Base-by-base conservation (phyloP, 2,888 invertebrate species). In the Gortyna flavago region DNA sequence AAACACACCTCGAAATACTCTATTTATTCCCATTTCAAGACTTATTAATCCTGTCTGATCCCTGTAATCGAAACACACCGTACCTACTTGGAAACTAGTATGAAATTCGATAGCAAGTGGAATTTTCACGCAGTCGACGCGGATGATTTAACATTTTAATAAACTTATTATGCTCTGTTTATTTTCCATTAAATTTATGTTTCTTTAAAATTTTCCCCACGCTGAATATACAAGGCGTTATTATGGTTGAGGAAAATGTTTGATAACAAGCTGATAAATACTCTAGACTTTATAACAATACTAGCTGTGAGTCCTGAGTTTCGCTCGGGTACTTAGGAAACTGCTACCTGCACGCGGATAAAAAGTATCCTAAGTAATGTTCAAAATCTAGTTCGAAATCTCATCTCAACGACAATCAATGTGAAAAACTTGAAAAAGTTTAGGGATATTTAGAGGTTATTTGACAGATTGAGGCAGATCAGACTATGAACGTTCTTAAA, bases 11-110 rank as follows among this genome's bases (percentile, higher is more conserved):
- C 65, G 7, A 62, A 64, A 72, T 75, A 74, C 61, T 57, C 68
- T 65, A 83, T 83, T 80, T 77, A 87, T 80, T 78, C 77, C 44
- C 54, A 73, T 68, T 66, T 41, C 48, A 67, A 71, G 72, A 71
- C 66, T 73, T 66, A 70, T 66, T 82, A 86, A 85, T 71, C 78
- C 51, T 35, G 66, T 61, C 69, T 79, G 75, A 86, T 85, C 80
- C 74, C n/a, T 51, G 48, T 25, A 65, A 87, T 80, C 67, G 62
- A 38, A 48, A 62, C 61, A 77, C 67, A 76, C 59, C 66, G 18
- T n/a, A n/a, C n/a, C n/a, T n/a, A n/a, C 72, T 74, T 61, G 71
- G 41, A 70, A 76, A 73, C 72, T 68, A 48, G 69, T 61, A 87
- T 65, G 4, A 75, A 77, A 78, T 77, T 76, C 16, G 25, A 72